Evolutionary conservation across 2,797 vertebrate species (phyloP).

Genomic region (Sardinella longiceps): DNA sequence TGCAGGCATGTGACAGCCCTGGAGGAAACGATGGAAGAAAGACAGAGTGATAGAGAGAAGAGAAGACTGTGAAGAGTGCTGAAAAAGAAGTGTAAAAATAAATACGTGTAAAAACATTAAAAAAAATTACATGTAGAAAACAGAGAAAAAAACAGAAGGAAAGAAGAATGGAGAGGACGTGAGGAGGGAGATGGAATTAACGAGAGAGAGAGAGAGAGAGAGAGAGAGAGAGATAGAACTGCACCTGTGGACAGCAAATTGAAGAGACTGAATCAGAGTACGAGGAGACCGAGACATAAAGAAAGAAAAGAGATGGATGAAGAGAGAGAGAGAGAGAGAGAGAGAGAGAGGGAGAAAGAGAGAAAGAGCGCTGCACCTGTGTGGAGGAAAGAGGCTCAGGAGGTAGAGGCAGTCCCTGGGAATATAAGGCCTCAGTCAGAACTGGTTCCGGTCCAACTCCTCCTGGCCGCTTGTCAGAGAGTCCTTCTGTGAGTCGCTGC

Average conservation of each 20-base stretch:
- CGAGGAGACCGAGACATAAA: too few species aligned
- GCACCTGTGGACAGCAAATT: too few species aligned
- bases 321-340: too few species aligned
- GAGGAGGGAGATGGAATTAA: constrained; percentile 32
- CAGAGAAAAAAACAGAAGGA: neutral
- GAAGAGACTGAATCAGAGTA: too few species aligned
- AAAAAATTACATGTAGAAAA: neutral
- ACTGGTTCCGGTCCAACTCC: neutral
- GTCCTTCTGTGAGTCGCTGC: neutral
- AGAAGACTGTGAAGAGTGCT: neutral
- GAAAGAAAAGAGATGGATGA: too few species aligned
- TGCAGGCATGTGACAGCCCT: neutral
- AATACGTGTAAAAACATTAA: too few species aligned
- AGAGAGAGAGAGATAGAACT: constrained; percentile 41
- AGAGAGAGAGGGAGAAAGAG: constrained; percentile 33
- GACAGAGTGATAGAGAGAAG: constrained; percentile 44
- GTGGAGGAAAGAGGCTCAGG: neutral
- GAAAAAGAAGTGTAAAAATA: neutral
- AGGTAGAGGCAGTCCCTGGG: neutral
- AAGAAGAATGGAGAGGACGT: neutral
- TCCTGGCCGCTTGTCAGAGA: neutral
- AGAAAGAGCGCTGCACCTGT: neutral
- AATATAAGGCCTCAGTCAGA: neutral
- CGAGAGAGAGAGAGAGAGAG: constrained; percentile 13
- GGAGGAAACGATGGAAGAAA: neutral